A percentile compares a stretch with the other conserved stretches of the same genome.
phyloP scores from a whole-genome alignment of 2,888 invertebrate genomes.

The Nephrotoma flavescens region DNA sequence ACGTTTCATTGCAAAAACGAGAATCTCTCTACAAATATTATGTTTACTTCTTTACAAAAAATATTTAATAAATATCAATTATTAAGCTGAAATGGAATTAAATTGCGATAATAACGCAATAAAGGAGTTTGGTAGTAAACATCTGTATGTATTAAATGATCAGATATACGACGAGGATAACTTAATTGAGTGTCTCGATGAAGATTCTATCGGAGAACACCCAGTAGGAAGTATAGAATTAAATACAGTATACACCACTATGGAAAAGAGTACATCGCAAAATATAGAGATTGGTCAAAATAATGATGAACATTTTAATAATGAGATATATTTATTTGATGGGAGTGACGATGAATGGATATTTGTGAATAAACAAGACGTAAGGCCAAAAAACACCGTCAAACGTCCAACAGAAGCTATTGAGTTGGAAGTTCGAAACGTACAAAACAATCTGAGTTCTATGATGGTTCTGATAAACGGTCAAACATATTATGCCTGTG shows the following conservation, averaged over 20 bases:
- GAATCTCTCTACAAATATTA: not conserved
- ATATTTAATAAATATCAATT: not conserved
- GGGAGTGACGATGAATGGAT: not conserved
- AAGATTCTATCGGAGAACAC: not conserved
- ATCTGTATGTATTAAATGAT: not conserved
- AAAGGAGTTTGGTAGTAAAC: not conserved
- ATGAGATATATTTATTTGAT: not conserved
- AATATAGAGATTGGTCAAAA: not conserved
- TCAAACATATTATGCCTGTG: not conserved
- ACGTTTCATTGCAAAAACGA: not conserved
- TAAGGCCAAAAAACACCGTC: not conserved
- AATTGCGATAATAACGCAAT: not conserved
- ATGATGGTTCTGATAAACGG: not conserved
- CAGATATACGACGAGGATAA: not conserved
- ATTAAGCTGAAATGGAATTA: not conserved
- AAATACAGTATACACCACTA: not conserved
- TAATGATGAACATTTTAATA: not conserved
- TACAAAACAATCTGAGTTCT: not conserved
- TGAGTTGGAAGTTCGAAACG: not conserved
- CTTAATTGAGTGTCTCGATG: not conserved
- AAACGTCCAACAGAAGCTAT: not conserved
- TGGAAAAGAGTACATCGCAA: not conserved
- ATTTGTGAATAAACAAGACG: not conserved
- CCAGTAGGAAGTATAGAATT: too few species aligned
- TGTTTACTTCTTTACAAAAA: not conserved